Evolutionary conservation across 2,113 vertebrate species (phyloP).

Genomic region (Suncus etruscus): DNA sequence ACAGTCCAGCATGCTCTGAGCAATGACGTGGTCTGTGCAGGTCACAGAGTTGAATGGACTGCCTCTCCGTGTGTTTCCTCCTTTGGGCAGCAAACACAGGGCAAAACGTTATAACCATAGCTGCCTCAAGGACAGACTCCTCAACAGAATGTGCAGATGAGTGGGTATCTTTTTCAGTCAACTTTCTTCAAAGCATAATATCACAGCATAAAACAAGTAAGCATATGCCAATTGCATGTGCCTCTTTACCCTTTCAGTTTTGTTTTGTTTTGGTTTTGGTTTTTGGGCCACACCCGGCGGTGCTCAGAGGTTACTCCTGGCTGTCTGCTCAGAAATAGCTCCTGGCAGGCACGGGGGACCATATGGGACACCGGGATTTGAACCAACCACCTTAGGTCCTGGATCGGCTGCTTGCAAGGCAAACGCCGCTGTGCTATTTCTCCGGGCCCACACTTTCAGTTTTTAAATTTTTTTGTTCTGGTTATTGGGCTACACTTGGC

Average conservation of each 20-base stretch:
- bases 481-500: too few relatives aligned
- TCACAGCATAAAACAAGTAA: slow-evolving; percentile 11
- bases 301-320: too few relatives aligned
- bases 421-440: too few relatives aligned
- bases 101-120: neutral
- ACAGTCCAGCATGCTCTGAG: neutral
- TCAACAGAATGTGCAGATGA: neutral
- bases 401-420: too few relatives aligned
- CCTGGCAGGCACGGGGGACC: too few relatives aligned
- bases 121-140: neutral
- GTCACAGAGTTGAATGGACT: neutral
- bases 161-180: neutral
- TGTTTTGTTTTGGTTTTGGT: too few relatives aligned
- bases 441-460: too few relatives aligned
- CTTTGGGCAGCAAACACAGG: neutral
- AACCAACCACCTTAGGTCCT: too few relatives aligned
- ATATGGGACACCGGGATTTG: too few relatives aligned
- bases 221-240: neutral
- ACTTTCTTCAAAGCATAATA: slow-evolving; percentile 12
- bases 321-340: too few relatives aligned
- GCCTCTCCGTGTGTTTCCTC: neutral
- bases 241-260: neutral
- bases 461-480: too few relatives aligned
- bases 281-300: too few relatives aligned
- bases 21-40: neutral